Base-by-base conservation (phyloP, 2,888 invertebrate species). In the Caenorhabditis japonica region DNA sequence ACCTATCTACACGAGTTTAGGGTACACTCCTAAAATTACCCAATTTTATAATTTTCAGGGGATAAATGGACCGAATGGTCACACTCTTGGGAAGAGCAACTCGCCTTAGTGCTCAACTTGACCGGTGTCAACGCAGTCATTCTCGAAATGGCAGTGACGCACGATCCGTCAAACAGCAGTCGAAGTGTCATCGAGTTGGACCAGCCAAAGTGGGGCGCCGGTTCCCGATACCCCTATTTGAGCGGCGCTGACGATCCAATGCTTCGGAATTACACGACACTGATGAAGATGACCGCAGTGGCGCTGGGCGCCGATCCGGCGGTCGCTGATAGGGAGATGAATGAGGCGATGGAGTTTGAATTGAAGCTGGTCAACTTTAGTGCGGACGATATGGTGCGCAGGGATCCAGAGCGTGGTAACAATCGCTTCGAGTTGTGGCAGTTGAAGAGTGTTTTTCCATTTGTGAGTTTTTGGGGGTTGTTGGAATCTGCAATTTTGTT, bases 201-300 rank as follows among this genome's bases (percentile, higher is more conserved):
- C 62, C 85, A 85, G 56, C 85, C 85, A 8, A 85, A 85, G 52
- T 84, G 82, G 80, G 85, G 85, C 36, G 77, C 84, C 15, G 83
- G 83, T 10, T 79, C 79, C 15, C 69, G 85, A 27, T 85, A 82
- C 71, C 84, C 84, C 1, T 85, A 85, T 49, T 53, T 85, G 15
- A 74, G 66, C 46, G 85, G 84, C 5, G 58, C 75, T 38, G 78
- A 85, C 21, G 83, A 85, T 68, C 79, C 84, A 12, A 84, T 83
- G 83, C 72, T 85, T 30, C 53, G 77, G 41, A 85, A 85, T 71
- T 85, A 85, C 66, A 85, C 84, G 19, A 75, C 80, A 10, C 72
- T 85, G 15, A 85, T 85, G 81, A 77, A 74, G 15, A 47, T 76
- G 60, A 85, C 83, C 1, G 83, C 83, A 7, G 70, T 82, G 19